These are phyloP conservation scores for Griposia aprilina DNA, from an alignment of 2,888 invertebrate genomes.

Conservation along the genomic window DNA sequence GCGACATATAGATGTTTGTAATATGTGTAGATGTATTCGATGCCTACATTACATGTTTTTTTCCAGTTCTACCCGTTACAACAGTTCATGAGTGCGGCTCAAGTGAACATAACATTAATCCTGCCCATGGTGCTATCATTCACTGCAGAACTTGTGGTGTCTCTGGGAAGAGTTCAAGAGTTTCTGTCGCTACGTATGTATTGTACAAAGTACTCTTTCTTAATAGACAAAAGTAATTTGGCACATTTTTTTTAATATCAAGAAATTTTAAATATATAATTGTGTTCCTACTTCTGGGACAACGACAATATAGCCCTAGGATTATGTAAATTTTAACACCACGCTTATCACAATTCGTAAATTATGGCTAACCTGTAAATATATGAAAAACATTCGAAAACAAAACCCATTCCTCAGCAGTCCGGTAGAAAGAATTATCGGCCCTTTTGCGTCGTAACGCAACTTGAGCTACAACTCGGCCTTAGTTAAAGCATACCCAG, in stretches of 20 bases:
- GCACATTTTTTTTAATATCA: not conserved
- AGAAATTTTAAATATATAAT: not conserved
- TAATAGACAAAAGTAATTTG: not conserved
- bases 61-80: slow-evolving; percentile 87
- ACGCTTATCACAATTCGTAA: not conserved
- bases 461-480: slow-evolving; percentile 3
- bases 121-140: slow-evolving; percentile 89
- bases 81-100: slow-evolving; percentile 85
- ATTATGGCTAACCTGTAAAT: not conserved
- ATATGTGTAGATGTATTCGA: not conserved
- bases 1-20: not conserved
- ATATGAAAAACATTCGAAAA: not conserved
- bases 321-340: not conserved
- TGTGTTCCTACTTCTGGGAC: not conserved
- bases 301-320: no score
- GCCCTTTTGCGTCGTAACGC: slow-evolving; percentile 16
- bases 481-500: slow-evolving; percentile 9
- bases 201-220: not conserved
- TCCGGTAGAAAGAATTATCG: slow-evolving; percentile 23
- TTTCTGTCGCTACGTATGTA: slow-evolving; percentile 82
- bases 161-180: slow-evolving; percentile 83
- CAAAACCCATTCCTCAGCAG: not conserved
- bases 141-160: slow-evolving; percentile 90
- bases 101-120: slow-evolving; percentile 85
- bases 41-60: slow-evolving; percentile 29